A percentile compares a stretch with the other conserved stretches of the same genome.
phyloP scores from a whole-genome alignment of 2,888 invertebrate genomes.

The Melanostoma scalare region DNA sequence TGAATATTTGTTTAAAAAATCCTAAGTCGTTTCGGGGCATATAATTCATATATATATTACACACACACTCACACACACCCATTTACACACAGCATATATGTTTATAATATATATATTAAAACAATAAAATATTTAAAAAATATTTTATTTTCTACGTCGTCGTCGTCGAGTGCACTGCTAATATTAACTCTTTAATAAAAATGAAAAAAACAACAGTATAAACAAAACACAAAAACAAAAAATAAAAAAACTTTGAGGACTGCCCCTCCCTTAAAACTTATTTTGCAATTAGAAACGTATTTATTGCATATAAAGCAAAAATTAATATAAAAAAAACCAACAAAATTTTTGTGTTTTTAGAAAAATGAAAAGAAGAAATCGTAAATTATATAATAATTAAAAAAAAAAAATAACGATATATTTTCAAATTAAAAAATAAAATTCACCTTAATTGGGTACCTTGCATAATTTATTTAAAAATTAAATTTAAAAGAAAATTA shows the following conservation, averaged over 20 bases:
- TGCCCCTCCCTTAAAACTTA: constrained; percentile 41
- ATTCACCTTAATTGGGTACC: constrained; percentile 41
- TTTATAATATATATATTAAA: constrained; percentile 63
- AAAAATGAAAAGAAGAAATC: constrained; percentile 8
- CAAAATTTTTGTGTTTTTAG: constrained; percentile 45
- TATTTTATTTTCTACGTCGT: constrained; percentile 35
- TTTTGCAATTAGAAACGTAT: constrained; percentile 39
- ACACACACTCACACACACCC: constrained; percentile 33
- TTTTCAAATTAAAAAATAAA: constrained; percentile 21
- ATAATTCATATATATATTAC: constrained; percentile 29
- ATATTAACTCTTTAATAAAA: constrained; percentile 42
- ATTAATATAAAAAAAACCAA: constrained; percentile 16
- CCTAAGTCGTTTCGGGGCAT: constrained; percentile 67
- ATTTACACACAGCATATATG: constrained; percentile 32
- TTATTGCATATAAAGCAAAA: constrained; percentile 37
- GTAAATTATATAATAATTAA: constrained; percentile 13
- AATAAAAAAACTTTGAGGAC: constrained; percentile 58
- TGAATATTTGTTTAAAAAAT: constrained; percentile 72
- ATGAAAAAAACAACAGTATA: constrained; percentile 6
- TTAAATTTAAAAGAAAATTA: constrained; percentile 22
- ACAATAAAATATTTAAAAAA: constrained; percentile 39
- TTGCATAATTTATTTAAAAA: constrained; percentile 60
- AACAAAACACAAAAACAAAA: constrained; percentile 8
- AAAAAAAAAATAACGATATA: constrained; percentile 17
- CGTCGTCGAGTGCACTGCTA: constrained; percentile 53